phyloP scores from a whole-genome alignment of 2,797 vertebrate species.

The Neosilurus mollespiculum region DNA sequence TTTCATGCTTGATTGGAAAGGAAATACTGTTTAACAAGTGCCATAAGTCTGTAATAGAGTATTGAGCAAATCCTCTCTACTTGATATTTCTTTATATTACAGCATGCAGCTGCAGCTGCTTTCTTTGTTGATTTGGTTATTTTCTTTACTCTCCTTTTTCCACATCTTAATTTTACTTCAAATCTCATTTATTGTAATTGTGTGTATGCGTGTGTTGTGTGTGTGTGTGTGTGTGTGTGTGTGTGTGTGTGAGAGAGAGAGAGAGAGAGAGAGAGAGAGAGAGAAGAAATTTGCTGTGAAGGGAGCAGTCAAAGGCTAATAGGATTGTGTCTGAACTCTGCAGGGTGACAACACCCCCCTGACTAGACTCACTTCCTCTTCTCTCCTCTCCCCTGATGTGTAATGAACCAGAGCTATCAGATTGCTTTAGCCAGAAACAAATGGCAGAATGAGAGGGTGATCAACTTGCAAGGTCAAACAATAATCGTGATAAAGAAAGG shows the following conservation, averaged over 20 bases:
- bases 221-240: background rate
- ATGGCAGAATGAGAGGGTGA: conserved; percentile 29
- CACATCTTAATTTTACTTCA: background rate
- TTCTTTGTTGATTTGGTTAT: conserved; percentile 1
- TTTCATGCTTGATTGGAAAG: conserved; percentile 38
- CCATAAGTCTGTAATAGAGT: conserved; percentile 37
- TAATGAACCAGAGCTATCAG: conserved; percentile 54
- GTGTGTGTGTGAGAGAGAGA: background rate
- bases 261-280: background rate
- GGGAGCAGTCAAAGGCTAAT: conserved; percentile 51
- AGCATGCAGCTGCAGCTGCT: conserved; percentile 9
- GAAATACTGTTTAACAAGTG: conserved; percentile 47
- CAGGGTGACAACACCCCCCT: conserved; percentile 44
- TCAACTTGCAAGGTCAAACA: background rate
- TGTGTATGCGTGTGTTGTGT: background rate
- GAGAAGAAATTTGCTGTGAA: conserved; percentile 36
- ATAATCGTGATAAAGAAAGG: conserved; percentile 1
- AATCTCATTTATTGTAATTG: background rate
- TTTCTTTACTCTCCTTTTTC: conserved; percentile 15
- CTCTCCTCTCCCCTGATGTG: conserved; percentile 27
- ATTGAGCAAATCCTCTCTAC: conserved; percentile 41
- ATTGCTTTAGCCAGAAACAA: conserved; percentile 51
- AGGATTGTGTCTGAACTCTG: conserved; percentile 46
- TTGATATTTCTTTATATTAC: conserved; percentile 31
- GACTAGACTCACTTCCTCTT: conserved; percentile 45